Base-by-base conservation (phyloP, 2,797 vertebrate genomes). In the Spatula versicolor region DNA sequence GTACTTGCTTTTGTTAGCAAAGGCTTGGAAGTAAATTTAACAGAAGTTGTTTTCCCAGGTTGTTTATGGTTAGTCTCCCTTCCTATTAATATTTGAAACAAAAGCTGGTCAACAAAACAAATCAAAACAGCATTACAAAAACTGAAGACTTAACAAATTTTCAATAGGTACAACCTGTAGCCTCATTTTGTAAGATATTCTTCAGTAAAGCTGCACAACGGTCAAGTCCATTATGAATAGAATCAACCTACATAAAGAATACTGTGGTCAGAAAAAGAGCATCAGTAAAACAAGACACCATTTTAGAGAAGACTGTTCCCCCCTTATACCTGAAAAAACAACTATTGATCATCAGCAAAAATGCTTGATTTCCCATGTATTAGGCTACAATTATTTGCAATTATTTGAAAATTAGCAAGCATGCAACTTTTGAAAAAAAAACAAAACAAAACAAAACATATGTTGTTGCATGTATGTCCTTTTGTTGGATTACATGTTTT, bases 131-230 rank as follows among this genome's bases (percentile, higher is more conserved):
- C 46, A 54, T 45, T 23, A 56, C 1, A 41, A 37, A 88, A 84
- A 20, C 6, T 35, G 86, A 71, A 91, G 76, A 43, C 0, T 0
- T 60, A 81, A 69, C 9, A 25, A 85, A 23, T 55, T 87, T 86
- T 83, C 31, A 87, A 22, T 25, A 82, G 31, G 12, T 76, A 92
- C 78, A 78, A 99, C 98, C 98, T 98, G 97, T 31, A 62, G 96
- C 94, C 23, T 99, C 99, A 59, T 96, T 98, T 92, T 98, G 97
- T 50, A 99, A 98, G 86, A 99, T 98, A 82, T 96, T 98, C 67
- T 94, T 93, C 52, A 99, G 98, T 92, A 99, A 97, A 90, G 98
- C 97, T 54, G 99, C 98, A 97, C 99, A 99, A 20, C 97, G 98
- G 86, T 99, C 98, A 93, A 99, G 98, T 13, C 98, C 99, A 26